Percentiles rank a stretch among this genome's conserved stretches.
These are phyloP conservation scores for Urosaurus nigricauda DNA, from an alignment of 2,797 vertebrate species.

Conservation along the genomic window DNA sequence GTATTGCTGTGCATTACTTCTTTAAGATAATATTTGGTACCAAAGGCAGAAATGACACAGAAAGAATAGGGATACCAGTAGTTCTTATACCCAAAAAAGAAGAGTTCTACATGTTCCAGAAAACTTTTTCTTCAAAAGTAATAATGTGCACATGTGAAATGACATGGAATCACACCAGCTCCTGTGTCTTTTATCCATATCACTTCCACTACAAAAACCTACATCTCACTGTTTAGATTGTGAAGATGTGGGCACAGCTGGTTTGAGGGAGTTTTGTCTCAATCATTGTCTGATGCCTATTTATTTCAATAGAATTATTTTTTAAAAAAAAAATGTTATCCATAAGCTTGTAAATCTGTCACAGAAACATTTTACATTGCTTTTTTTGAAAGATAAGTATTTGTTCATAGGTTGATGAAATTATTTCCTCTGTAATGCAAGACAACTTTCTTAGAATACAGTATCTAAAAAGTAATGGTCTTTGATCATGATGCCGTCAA, in stretches of 20 bases:
- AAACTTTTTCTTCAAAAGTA: too few species aligned
- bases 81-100: too few species aligned
- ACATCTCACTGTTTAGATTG: not conserved
- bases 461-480: not conserved
- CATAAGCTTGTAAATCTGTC: not conserved
- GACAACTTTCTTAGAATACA: too few species aligned
- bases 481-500: conserved; percentile 27
- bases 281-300: not conserved
- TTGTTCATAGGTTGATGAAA: not conserved
- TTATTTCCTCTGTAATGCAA: not conserved
- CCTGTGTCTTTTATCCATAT: not conserved
- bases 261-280: not conserved
- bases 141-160: too few species aligned
- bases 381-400: conserved; percentile 33
- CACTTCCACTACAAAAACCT: not conserved
- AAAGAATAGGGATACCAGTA: too few species aligned
- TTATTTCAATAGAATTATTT: not conserved
- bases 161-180: not conserved
- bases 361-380: not conserved
- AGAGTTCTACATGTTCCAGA: too few species aligned
- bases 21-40: too few species aligned
- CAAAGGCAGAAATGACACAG: too few species aligned
- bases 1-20: too few species aligned
- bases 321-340: not conserved
- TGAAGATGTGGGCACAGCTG: not conserved